Evolutionary conservation across 1,140 invertebrate genomes (phyloP).

Genomic region (Phthorimaea operculella): DNA sequence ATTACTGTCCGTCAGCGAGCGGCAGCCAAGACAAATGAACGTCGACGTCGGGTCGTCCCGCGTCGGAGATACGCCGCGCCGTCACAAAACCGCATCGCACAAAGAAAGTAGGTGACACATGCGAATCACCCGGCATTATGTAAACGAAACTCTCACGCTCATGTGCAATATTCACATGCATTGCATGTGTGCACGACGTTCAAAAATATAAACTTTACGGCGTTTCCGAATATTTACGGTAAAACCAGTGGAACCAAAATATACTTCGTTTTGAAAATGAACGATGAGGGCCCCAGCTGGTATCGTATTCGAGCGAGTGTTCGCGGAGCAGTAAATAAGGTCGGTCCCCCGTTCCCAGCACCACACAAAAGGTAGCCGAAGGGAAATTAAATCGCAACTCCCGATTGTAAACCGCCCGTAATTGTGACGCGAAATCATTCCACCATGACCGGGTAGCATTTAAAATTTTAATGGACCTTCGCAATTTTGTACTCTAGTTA

Average conservation of each 20-base stretch:
- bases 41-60: not conserved
- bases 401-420: constrained; percentile 9
- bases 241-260: not conserved
- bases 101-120: constrained; percentile 13
- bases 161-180: not conserved
- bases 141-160: not conserved
- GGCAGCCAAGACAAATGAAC: constrained; percentile 20
- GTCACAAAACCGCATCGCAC: not conserved
- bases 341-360: not conserved
- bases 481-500: not conserved
- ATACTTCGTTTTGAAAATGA: constrained; percentile 17
- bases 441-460: not conserved
- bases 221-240: not conserved
- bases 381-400: constrained; percentile 20
- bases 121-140: not conserved
- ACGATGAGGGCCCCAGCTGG: constrained; percentile 21
- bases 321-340: constrained; percentile 13
- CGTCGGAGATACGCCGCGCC: too few relatives aligned
- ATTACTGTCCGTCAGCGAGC: constrained; percentile 22
- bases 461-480: not conserved
- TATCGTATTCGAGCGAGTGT: constrained; percentile 16
- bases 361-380: constrained; percentile 5
- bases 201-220: not conserved
- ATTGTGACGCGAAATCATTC: constrained; percentile 1
- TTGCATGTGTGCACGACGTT: not conserved